phyloP scores from a whole-genome alignment of 2,797 vertebrate species.

The Myotis myotis region DNA sequence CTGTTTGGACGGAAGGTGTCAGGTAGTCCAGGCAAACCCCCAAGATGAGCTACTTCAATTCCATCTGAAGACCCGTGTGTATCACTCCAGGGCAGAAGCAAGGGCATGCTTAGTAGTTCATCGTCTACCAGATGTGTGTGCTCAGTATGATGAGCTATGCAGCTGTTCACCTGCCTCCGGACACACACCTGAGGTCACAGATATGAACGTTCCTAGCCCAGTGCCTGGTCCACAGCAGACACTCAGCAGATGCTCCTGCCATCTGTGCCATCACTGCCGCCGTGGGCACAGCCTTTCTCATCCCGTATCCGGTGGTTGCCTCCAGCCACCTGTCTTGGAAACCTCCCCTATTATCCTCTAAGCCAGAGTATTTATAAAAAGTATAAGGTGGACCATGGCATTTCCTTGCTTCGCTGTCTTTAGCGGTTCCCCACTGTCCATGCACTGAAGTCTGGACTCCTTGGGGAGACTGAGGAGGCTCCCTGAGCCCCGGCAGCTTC shows the following conservation, averaged over 20 bases:
- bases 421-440: not conserved
- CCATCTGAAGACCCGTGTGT: not conserved
- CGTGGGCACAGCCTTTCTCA: not conserved
- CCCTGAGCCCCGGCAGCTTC: accelerated
- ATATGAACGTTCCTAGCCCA: not conserved
- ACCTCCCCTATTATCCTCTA: not conserved
- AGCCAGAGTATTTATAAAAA: not conserved
- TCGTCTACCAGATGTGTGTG: not conserved
- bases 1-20: not conserved
- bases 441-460: not conserved
- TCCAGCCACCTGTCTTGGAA: not conserved
- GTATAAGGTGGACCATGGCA: not conserved
- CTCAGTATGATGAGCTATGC: not conserved
- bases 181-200: accelerated
- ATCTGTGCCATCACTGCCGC: too few relatives aligned
- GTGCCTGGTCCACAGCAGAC: not conserved
- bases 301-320: not conserved
- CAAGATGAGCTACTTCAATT: not conserved
- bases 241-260: not conserved
- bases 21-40: not conserved
- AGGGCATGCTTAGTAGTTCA: not conserved
- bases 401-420: not conserved
- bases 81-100: not conserved
- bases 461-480: not conserved
- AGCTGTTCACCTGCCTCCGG: not conserved